Evolutionary conservation across 2,113 vertebrate genomes (phyloP), one percentile per base, ranked within the genome.

Genomic region (Neodontobutis hainanensis): DNA sequence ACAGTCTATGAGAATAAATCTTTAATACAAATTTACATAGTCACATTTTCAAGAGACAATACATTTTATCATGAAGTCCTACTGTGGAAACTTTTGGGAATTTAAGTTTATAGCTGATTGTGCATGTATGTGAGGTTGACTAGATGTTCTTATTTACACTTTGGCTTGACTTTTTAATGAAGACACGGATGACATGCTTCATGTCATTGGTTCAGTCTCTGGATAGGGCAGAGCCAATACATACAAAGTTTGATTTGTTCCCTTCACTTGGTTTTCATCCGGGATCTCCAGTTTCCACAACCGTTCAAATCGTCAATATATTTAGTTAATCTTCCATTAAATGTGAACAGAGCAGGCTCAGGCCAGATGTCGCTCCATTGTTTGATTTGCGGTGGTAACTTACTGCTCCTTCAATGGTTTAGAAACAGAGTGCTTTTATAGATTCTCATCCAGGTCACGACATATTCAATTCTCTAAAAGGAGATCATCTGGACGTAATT

Each of bases 391-490:
- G 3, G 38, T 3, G 6, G 52, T 55, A 38, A 34, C 52, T 55
- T 34, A 7, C 52, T 46, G 35, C 6, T 38, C 34, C 52, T 55
- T 55, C 52, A 55, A 15, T n/a, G 51, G n/a, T 12, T 36, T 7
- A 55, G 8, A 55, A 55, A 55, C 34, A 6, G 34, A 4, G 34
- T 12, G 12, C 51, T 53, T 35, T 11, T 14, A 32, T 53, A 53
- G 5, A 32, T 55, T 38, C 32, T 55, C 52, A 55, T 55, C 52
- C 52, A 55, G 52, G 34, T 55, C 36, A 55, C 52, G 32, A 11
- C 9, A 6, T 55, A 55, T 55, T 55, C 9, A 55, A 55, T 7
- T 34, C 36, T 32, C n/a, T 12, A 14, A 36, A 5, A 36, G 7
- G 52, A 55, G 52, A 36, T n/a, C 52, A 55, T 36, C 52, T 55